Base-by-base conservation (phyloP, 2,888 invertebrate species). In the Drosophila fungiperda region DNA sequence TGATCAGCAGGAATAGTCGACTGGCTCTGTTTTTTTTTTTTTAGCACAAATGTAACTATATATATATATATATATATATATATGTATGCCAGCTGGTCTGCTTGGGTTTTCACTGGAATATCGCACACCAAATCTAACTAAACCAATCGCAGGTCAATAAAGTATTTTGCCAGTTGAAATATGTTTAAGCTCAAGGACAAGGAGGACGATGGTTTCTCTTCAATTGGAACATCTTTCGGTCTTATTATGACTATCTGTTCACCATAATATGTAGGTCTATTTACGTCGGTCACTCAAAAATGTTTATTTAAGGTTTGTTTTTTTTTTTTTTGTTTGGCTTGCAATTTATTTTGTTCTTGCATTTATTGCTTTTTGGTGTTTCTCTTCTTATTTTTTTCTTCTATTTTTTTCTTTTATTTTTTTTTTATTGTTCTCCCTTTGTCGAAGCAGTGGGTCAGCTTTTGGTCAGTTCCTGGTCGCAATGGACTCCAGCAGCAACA, bases 401-500 rank as follows among this genome's bases (percentile, higher is more conserved):
- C 23, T 48, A 26, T 12, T 49, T 8, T 49, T 49, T 49, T 36
- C 11, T 12, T 45, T 48, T 48, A 26, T 23, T 49, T 8, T 49
- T 26, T 26, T 38, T 58, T 70, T 55, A 45, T 20, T 57, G 68
- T 55, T 64, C 36, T 49, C 12, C 62, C 59, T 50, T 54, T 50
- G 53, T 42, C 38, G 38, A 12, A 50, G 50, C 68, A n/a, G 40
- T 23, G 36, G 57, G 55, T 23, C 69, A 54, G 68, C 23, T 55
- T 57, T 49, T n/a, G 38, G 58, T 35, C 68, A 50, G 49, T 55
- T 54, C 40, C 23, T 54, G 71, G 45, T 48, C 54, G 26, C 65
- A 73, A 64, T 68, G 65, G 60, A 68, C 54, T 38, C 36, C 48
- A 72, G 62, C 62, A 78, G 52, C 68, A 76, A 77, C 87, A 83